Conservation (phyloP, 2,797 vertebrate species). For the Eospalax fontanierii region DNA sequence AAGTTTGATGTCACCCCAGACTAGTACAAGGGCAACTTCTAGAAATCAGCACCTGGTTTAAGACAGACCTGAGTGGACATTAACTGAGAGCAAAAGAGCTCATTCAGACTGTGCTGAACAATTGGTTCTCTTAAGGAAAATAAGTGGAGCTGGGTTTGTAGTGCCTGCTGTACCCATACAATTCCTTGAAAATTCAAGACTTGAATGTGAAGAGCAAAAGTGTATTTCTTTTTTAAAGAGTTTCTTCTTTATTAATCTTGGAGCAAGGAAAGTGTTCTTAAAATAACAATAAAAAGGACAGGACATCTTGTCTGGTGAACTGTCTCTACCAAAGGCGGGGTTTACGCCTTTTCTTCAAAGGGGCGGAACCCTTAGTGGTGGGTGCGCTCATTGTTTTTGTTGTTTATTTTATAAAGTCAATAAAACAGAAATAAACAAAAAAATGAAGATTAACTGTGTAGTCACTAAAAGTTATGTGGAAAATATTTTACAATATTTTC, state of each 20-base stretch:
- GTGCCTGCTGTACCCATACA: neutral
- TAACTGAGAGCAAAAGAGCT: neutral
- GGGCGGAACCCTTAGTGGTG: no score
- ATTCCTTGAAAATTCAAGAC: neutral
- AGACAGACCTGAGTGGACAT: no score
- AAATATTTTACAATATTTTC: constrained; percentile 47
- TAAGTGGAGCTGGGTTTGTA: constrained; percentile 23
- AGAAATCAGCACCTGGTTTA: constrained; percentile 10
- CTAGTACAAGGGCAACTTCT: neutral
- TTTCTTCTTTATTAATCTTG: neutral
- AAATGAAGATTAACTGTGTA: constrained; percentile 47
- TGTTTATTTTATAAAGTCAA: neutral
- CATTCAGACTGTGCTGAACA: neutral
- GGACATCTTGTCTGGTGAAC: neutral
- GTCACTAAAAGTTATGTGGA: constrained; percentile 44
- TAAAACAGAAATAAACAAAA: neutral
- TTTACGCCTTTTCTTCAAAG: constrained; percentile 2
- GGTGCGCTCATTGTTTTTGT: no score
- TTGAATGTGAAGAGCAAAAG: constrained; percentile 36
- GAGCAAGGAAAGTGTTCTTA: neutral
- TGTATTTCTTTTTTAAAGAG: neutral
- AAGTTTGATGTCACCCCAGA: neutral
- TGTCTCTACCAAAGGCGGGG: neutral
- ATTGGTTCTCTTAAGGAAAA: neutral
- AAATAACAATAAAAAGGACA: neutral